These are phyloP conservation scores for Brachypterus glaber DNA, from an alignment of 2,888 invertebrate genomes.

Conservation along the genomic window DNA sequence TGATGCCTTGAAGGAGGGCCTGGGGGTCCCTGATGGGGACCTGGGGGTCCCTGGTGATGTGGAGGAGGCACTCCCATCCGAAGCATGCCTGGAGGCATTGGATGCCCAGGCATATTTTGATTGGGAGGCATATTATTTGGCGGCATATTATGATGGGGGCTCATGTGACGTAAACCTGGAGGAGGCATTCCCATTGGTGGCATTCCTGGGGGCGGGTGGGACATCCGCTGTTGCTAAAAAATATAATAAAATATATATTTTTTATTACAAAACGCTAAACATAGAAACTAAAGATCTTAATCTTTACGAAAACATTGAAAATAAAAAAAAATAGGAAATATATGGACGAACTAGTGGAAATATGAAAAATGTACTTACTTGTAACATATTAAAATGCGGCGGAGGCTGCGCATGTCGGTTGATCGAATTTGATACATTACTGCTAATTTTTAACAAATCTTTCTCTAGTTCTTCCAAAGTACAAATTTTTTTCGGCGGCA, in stretches of 20 bases:
- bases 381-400: too few relatives aligned
- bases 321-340: conserved; percentile 5
- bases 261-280: neutral
- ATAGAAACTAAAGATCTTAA: too few relatives aligned
- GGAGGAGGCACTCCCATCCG: conserved; percentile 36
- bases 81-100: conserved; percentile 36
- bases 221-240: conserved; percentile 29
- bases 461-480: conserved; percentile 67
- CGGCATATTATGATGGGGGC: conserved; percentile 18
- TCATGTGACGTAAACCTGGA: conserved; percentile 24
- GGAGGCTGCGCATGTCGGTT: too few relatives aligned
- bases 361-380: too few relatives aligned
- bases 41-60: neutral
- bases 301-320: neutral
- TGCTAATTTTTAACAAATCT: conserved; percentile 46
- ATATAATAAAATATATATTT: conserved; percentile 4
- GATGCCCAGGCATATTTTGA: too few relatives aligned
- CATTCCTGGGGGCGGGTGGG: conserved; percentile 40
- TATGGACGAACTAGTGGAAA: conserved; percentile 27
- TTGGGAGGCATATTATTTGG: too few relatives aligned
- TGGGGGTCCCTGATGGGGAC: neutral
- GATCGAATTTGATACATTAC: conserved; percentile 30
- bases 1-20: neutral
- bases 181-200: conserved; percentile 40
- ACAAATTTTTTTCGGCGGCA: conserved; percentile 49